phyloP scores from a whole-genome alignment of 2,797 vertebrate genomes.

The Peromyscus aztecus region DNA sequence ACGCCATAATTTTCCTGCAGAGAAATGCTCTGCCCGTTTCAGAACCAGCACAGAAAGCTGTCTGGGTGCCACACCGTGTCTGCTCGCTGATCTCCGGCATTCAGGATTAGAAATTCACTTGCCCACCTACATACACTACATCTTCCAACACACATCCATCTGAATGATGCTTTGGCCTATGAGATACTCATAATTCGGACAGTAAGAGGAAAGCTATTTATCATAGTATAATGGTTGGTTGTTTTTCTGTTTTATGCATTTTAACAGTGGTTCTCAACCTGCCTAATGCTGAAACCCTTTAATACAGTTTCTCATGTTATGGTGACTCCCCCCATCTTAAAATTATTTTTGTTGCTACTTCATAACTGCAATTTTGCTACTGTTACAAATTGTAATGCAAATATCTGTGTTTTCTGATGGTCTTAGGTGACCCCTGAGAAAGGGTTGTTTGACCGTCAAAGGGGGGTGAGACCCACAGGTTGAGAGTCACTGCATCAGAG shows the following conservation, averaged over 20 bases:
- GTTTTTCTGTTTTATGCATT: background rate
- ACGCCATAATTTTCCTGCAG: background rate
- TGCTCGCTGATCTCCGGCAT: background rate
- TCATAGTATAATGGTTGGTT: background rate
- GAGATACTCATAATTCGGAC: conserved; percentile 9
- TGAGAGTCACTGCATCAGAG: background rate
- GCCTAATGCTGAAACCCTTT: background rate
- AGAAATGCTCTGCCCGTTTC: background rate
- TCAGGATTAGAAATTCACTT: background rate
- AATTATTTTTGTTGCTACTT: background rate
- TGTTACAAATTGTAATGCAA: background rate
- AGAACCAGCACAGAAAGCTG: background rate
- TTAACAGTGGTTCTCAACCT: background rate
- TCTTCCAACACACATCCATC: background rate
- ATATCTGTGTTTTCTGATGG: background rate
- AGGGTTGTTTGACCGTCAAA: background rate
- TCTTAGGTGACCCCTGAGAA: background rate
- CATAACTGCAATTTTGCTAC: background rate
- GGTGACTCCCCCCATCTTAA: background rate
- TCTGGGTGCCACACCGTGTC: background rate
- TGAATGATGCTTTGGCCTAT: background rate
- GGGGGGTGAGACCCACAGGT: background rate
- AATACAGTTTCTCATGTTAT: background rate
- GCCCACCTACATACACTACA: background rate
- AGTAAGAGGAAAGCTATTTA: conserved; percentile 19